Evolutionary conservation across 2,113 vertebrate genomes (phyloP).

Genomic region (Paracanthobrama guichenoti): DNA sequence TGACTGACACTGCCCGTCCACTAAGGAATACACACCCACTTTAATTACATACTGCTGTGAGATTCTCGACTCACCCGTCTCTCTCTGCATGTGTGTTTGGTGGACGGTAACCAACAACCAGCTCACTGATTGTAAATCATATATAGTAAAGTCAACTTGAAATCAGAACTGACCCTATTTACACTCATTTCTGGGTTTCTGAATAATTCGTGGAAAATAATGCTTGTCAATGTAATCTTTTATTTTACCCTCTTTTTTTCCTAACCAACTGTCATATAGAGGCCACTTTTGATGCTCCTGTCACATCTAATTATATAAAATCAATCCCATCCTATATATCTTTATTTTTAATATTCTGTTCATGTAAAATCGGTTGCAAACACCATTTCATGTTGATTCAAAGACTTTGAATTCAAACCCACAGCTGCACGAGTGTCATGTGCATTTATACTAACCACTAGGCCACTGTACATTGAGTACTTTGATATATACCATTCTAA

Average conservation of each 20-base stretch:
- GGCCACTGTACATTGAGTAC: background rate
- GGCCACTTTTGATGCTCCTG: background rate
- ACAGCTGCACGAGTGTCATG: background rate
- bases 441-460: background rate
- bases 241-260: background rate
- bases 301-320: background rate
- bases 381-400: background rate
- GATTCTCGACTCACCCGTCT: background rate
- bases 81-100: background rate
- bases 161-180: background rate
- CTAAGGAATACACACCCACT: constrained; percentile 24
- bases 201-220: background rate
- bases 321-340: background rate
- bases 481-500: background rate
- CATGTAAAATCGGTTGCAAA: background rate
- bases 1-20: constrained; percentile 20
- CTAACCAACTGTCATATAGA: background rate
- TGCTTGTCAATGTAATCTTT: background rate
- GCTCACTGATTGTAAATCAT: constrained; percentile 10
- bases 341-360: background rate
- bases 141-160: background rate
- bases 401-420: background rate
- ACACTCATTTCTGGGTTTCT: background rate
- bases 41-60: constrained; percentile 14
- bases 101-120: constrained; percentile 10